Evolutionary conservation across 2,888 invertebrate genomes (phyloP).

Genomic region (Minunthozetes semirufus): DNA sequence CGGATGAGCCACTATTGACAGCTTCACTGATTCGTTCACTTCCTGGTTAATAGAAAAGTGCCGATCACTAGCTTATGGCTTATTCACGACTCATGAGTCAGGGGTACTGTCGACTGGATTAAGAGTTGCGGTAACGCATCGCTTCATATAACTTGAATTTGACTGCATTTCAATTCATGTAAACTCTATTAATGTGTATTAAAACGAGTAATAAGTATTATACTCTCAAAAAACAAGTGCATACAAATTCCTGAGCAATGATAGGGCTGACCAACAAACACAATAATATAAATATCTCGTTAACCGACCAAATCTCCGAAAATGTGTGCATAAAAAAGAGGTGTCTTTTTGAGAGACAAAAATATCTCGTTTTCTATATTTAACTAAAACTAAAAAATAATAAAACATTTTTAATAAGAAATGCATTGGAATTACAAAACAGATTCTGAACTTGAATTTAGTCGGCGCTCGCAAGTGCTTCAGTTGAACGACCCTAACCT

Average conservation of each 20-base stretch:
- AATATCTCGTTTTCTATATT: not conserved
- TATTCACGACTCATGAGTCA: conserved; percentile 10
- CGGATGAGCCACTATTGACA: conserved; percentile 10
- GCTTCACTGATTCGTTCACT: conserved; percentile 8
- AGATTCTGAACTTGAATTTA: not conserved
- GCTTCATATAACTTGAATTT: not conserved
- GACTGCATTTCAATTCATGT: not conserved
- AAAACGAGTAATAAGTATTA: not conserved
- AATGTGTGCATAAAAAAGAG: not conserved
- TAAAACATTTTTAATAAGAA: not conserved
- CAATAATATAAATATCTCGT: conserved; percentile 3
- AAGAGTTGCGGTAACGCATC: not conserved
- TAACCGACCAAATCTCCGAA: not conserved
- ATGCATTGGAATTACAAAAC: conserved; percentile 8
- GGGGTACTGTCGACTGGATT: not conserved
- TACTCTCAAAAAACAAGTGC: not conserved
- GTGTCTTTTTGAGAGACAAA: not conserved
- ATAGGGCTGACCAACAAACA: conserved; percentile 21
- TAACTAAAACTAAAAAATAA: conserved; percentile 7
- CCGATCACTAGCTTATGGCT: conserved; percentile 21
- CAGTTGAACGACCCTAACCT: conserved; percentile 24
- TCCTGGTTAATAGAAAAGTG: conserved; percentile 24
- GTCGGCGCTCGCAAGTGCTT: not conserved
- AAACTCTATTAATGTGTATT: not conserved
- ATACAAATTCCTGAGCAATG: not conserved